Base-by-base conservation (phyloP, 1,140 invertebrate species). In the Drosophila aff. region DNA sequence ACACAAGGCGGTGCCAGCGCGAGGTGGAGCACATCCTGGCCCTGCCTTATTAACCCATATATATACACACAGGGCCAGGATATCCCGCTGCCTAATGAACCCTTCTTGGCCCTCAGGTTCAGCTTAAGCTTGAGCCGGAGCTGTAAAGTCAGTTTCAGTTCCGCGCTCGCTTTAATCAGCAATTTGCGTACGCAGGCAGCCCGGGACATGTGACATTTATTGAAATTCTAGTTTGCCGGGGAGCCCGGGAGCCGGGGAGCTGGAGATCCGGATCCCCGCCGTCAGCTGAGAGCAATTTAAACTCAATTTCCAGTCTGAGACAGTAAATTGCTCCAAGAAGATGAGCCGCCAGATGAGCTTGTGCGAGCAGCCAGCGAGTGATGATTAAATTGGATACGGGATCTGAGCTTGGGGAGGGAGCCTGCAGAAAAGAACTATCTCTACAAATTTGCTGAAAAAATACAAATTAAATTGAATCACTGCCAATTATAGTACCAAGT, bases 1-100 rank as follows among this genome's bases (percentile, higher is more conserved):
- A 67, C 77, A 67, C 76, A 77, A 89, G 83, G 87, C 73, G 76
- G 82, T 77, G 82, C 64, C 81, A 61, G 66, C 18, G 36, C 38
- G 40, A 21, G 36, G 52, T 55, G 33, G 33, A 28, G 15, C 47
- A 60, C 28, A 50, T 67, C 38, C 65, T 61, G 76, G 44, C 67
- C 47, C 44, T 81, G 81, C 82, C 85, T 90, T 90, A 89, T 89
- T 89, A 89, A 89, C 84, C 84, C 84, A 90, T 89, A 90, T 89
- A 82, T 59, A 77, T 16, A 26, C 28, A 52, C 50, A 15, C 47
- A 18, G 50, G 50, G 50, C 28, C 68, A 47, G 43, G 66, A 67
- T 68, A 65, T 66, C 63, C 83, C 65, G 75, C 66, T 57, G 81
- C 81, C 78, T 89, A 89, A 89, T 90, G 84, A 89, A 89, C 81